phyloP scores from a whole-genome alignment of 2,888 invertebrate genomes.

The Drosophila macrospina region DNA sequence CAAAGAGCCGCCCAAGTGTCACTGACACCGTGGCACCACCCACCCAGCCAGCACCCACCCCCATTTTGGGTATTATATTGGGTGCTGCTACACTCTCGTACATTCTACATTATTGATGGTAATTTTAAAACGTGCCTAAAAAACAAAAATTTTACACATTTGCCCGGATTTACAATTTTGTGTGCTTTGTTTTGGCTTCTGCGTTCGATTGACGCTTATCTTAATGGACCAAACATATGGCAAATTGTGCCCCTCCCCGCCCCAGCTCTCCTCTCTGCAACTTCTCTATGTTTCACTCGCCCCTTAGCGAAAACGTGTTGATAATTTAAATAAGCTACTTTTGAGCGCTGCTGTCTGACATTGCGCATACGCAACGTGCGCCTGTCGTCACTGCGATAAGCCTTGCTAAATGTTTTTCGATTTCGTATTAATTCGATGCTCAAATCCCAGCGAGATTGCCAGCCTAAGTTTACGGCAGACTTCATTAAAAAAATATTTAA shows the following conservation, averaged over 20 bases:
- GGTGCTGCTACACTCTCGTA: constrained; percentile 16
- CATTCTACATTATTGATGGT: constrained; percentile 77
- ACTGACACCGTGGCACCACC: constrained; percentile 56
- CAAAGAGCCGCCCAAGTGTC: constrained; percentile 61
- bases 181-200: constrained; percentile 63
- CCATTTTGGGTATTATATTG: background rate
- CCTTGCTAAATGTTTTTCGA: constrained; percentile 78
- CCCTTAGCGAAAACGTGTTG: constrained; percentile 71
- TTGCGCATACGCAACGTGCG: constrained; percentile 77
- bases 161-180: constrained; percentile 79
- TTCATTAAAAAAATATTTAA: constrained; percentile 71
- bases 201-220: constrained; percentile 79
- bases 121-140: constrained; percentile 81
- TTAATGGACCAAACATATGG: constrained; percentile 82
- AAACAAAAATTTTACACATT: constrained; percentile 77
- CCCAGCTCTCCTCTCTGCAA: background rate
- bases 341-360: constrained; percentile 58
- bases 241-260: constrained; percentile 20
- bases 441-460: constrained; percentile 75
- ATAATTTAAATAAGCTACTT: constrained; percentile 82
- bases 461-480: constrained; percentile 18
- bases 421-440: constrained; percentile 73
- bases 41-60: constrained; percentile 13
- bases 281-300: background rate
- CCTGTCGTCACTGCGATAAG: constrained; percentile 73